Evolutionary conservation across 2,888 invertebrate genomes (phyloP), one percentile per base, ranked within the genome.

Genomic region (Thymelicus sylvestris): DNA sequence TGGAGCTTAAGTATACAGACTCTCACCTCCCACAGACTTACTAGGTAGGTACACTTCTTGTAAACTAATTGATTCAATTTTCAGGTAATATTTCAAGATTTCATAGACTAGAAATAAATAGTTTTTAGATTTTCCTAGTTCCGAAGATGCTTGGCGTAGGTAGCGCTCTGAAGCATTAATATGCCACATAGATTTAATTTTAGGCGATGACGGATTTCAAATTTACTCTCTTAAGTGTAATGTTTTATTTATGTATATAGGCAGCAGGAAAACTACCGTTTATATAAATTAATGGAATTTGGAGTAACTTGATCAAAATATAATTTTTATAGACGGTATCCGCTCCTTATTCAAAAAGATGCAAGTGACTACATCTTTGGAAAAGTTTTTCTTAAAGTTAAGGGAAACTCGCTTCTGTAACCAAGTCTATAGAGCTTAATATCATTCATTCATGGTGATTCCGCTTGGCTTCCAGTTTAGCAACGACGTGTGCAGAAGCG

Each of bases 341-440:
- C 13, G 60, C 44, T 44, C 60, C 39, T 50, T 48, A 8, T 66
- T 41, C 12, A 38, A 31, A 59, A 52, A 61, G 60, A 39, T 67
- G 60, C 60, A 67, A 67, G 39, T 48, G 59, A 50, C 60, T 39
- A 15, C 48, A 61, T 67, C 60, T 61, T 62, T 62, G 19, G 52
- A 52, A 15, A 24, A 44, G 31, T 44, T 31, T 67, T 44, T 67
- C 39, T 50, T 61, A 6, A 61, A 39, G 6, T 31, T 62, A 47
- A 61, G 19, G 15, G 68, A 68, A 68, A 44, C 57, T 68, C 68
- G 68, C 68, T 68, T 63, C 68, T 68, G 68, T 63, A 68, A 68
- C 31, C 63, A 10, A 39, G 15, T 39, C n/a, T 13, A 15, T 44
- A 44, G 47, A 52, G 61, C 48, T 39, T 59, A 31, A 39, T 60